phyloP scores from a whole-genome alignment of 2,888 invertebrate genomes.

The Portevinia maculata region DNA sequence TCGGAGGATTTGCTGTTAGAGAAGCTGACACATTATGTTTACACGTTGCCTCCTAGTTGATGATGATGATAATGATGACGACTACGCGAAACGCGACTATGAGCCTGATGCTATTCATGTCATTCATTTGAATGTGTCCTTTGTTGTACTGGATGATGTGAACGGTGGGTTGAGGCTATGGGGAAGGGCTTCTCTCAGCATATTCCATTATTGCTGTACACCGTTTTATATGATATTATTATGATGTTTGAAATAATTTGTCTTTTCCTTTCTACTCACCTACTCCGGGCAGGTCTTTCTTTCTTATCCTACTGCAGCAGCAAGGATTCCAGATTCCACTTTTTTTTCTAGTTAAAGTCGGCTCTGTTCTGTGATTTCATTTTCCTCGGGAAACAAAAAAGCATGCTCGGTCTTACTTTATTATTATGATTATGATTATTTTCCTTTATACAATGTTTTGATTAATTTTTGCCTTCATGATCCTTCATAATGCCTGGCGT shows the following conservation, averaged over 20 bases:
- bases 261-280: constrained; percentile 17
- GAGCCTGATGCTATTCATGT: constrained; percentile 70
- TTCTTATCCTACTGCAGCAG: constrained; percentile 33
- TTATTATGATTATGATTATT: constrained; percentile 83
- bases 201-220: constrained; percentile 71
- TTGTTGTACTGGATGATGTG: constrained; percentile 62
- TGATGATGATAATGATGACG: constrained; percentile 30
- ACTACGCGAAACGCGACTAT: constrained; percentile 47
- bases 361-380: constrained; percentile 75
- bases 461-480: constrained; percentile 77
- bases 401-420: constrained; percentile 77
- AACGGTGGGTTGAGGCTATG: constrained; percentile 13
- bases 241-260: constrained; percentile 65
- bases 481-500: constrained; percentile 70
- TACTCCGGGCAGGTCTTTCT: constrained; percentile 19
- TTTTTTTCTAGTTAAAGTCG: constrained; percentile 48
- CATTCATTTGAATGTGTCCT: constrained; percentile 71
- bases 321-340: constrained; percentile 57
- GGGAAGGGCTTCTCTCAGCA: constrained; percentile 56
- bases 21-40: constrained; percentile 65
- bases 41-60: constrained; percentile 58
- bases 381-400: constrained; percentile 75
- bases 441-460: constrained; percentile 83
- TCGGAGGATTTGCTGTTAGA: constrained; percentile 44
- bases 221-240: constrained; percentile 73